A percentile compares a stretch with the other conserved stretches of the same genome.
phyloP scores from a whole-genome alignment of 2,888 invertebrate genomes.

The Psococerastis gibbosa region DNA sequence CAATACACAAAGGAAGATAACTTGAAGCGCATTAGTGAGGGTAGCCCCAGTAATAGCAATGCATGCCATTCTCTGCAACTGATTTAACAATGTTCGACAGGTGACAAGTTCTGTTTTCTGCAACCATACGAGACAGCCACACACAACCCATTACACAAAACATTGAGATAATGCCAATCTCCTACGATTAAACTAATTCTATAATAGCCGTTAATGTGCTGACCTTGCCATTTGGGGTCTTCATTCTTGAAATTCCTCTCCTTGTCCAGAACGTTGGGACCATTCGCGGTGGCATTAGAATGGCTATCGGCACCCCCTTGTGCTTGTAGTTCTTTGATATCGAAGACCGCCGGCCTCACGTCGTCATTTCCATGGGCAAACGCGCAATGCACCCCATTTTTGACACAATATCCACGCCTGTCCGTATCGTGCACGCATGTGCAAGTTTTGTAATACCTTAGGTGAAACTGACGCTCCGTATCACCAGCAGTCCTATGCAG shows the following conservation, averaged over 20 bases:
- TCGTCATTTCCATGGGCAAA: constrained; percentile 96
- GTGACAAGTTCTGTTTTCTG: not conserved
- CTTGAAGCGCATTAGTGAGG: no score
- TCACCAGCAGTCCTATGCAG: constrained; percentile 96
- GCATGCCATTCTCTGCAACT: no score
- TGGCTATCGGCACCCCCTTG: constrained; percentile 53
- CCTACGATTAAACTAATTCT: no score
- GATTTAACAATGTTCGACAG: no score
- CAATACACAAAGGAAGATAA: no score
- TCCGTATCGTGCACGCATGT: constrained; percentile 99
- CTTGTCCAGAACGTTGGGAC: constrained; percentile 85
- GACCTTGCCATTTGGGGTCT: constrained; percentile 96
- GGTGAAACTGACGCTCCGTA: constrained; percentile 92
- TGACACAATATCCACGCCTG: constrained; percentile 85
- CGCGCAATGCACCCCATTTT: constrained; percentile 97
- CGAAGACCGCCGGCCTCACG: constrained; percentile 84
- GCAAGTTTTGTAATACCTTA: constrained; percentile 97
- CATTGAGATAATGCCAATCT: not conserved
- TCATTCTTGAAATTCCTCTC: constrained; percentile 92
- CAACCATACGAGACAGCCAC: not conserved
- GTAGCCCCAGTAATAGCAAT: no score
- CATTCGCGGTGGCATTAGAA: constrained; percentile 38
- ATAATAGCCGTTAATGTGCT: constrained; percentile 11
- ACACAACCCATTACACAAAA: no score
- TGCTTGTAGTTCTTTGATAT: constrained; percentile 59